A percentile compares a stretch with the other conserved stretches of the same genome.
phyloP scores from a whole-genome alignment of 2,797 vertebrate genomes.

The Darevskia nairensis region DNA sequence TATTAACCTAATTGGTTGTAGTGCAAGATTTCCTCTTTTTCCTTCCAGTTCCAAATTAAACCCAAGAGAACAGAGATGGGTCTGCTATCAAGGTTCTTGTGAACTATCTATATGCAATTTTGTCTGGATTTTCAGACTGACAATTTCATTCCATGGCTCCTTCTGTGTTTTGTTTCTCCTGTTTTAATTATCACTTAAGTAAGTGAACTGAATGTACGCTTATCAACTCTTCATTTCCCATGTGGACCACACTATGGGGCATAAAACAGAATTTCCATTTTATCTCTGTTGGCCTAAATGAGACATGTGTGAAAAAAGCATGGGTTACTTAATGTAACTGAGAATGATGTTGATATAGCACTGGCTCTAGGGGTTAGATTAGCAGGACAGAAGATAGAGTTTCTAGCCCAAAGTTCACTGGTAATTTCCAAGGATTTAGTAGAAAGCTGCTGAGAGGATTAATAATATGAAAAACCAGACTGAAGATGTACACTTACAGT shows the following conservation, averaged over 20 bases:
- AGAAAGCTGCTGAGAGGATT: constrained; percentile 57
- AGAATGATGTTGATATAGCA: constrained; percentile 62
- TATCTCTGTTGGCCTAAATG: constrained; percentile 79
- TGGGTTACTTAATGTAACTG: constrained; percentile 66
- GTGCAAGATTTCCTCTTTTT: constrained; percentile 72
- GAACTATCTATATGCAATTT: constrained; percentile 78
- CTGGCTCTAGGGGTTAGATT: constrained; percentile 64
- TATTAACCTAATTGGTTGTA: background rate
- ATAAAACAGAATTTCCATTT: constrained; percentile 81
- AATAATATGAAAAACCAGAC: constrained; percentile 33
- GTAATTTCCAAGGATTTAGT: constrained; percentile 71
- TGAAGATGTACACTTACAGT: constrained; percentile 37
- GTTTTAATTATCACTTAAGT: constrained; percentile 89
- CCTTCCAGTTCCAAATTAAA: constrained; percentile 80
- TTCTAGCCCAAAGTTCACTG: constrained; percentile 64
- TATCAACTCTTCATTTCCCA: constrained; percentile 85
- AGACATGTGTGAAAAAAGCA: constrained; percentile 69
- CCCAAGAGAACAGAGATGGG: constrained; percentile 75
- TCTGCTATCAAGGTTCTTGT: constrained; percentile 79
- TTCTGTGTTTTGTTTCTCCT: constrained; percentile 80
- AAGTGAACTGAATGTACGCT: constrained; percentile 78
- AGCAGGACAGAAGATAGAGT: constrained; percentile 67
- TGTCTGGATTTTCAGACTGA: constrained; percentile 79
- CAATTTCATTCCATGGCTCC: constrained; percentile 81
- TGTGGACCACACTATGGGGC: constrained; percentile 78